These are phyloP conservation scores for Dryobota labecula DNA, from an alignment of 2,888 invertebrate genomes.

Conservation along the genomic window DNA sequence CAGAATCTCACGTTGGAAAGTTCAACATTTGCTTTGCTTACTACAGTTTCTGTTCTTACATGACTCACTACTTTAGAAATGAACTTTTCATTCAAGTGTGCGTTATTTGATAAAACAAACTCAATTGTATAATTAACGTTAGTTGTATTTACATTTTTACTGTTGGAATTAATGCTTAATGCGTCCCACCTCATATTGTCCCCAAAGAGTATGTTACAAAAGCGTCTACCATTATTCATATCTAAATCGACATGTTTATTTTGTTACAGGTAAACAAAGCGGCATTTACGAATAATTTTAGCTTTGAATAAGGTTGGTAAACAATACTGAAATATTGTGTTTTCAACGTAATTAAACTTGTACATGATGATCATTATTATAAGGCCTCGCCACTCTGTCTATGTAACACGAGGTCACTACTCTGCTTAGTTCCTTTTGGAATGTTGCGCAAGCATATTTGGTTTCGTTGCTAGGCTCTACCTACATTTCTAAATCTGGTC, in stretches of 20 bases:
- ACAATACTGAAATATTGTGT: conserved; percentile 48
- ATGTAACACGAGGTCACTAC: conserved; percentile 59
- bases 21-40: conserved; percentile 21
- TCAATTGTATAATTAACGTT: background rate
- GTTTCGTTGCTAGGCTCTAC: conserved; percentile 34
- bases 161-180: conserved; percentile 33
- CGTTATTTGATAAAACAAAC: conserved; percentile 8
- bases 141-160: conserved; percentile 12
- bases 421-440: conserved; percentile 56
- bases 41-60: conserved; percentile 12
- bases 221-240: conserved; percentile 52
- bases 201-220: conserved; percentile 27
- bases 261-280: conserved; percentile 83
- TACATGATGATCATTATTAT: conserved; percentile 16
- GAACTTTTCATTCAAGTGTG: conserved; percentile 2
- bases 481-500: background rate
- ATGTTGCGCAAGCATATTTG: conserved; percentile 58
- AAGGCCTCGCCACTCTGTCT: conserved; percentile 41
- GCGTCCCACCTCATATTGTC: background rate
- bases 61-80: conserved; percentile 16
- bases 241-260: conserved; percentile 69
- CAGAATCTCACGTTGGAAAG: conserved; percentile 44
- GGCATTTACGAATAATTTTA: conserved; percentile 53
- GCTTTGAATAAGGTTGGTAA: conserved; percentile 65
- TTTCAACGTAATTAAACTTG: conserved; percentile 40